These are phyloP conservation scores for Scaptomyza caliginosa DNA, from an alignment of 2,888 invertebrate species.

Conservation along the genomic window DNA sequence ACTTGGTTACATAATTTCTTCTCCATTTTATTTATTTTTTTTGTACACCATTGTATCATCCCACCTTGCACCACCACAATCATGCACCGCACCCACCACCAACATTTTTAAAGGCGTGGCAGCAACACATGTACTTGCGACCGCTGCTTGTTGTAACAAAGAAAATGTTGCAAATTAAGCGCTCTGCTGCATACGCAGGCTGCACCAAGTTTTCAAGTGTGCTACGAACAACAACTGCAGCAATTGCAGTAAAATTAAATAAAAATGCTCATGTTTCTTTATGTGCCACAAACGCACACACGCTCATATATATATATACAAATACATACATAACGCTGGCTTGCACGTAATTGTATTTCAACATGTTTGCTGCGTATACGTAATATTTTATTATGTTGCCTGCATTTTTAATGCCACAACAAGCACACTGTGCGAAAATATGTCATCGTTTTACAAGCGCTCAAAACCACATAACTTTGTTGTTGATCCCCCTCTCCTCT, in stretches of 20 bases:
- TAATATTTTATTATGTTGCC: constrained; percentile 65
- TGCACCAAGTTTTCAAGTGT: constrained; percentile 68
- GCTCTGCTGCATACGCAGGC: constrained; percentile 62
- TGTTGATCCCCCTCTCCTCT: background rate
- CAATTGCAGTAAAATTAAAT: constrained; percentile 67
- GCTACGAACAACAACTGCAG: constrained; percentile 34
- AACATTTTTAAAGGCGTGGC: constrained; percentile 51
- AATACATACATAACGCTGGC: constrained; percentile 25
- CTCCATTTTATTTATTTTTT: too few species aligned
- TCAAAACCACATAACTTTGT: constrained; percentile 38
- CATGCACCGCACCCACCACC: background rate
- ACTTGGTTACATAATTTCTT: constrained; percentile 9
- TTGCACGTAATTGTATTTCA: constrained; percentile 68
- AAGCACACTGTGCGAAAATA: constrained; percentile 52
- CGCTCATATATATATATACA: constrained; percentile 3
- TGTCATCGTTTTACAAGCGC: constrained; percentile 59
- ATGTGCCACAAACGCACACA: constrained; percentile 35
- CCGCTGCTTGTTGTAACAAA: constrained; percentile 60
- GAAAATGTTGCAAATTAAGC: constrained; percentile 79
- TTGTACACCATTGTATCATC: background rate
- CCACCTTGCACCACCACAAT: constrained; percentile 9
- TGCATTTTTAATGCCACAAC: constrained; percentile 60
- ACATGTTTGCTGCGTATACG: constrained; percentile 66
- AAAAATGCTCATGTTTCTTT: constrained; percentile 63
- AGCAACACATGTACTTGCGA: constrained; percentile 61